Evolutionary conservation across 2,797 vertebrate genomes (phyloP).

Genomic region (Borostomias antarcticus): DNA sequence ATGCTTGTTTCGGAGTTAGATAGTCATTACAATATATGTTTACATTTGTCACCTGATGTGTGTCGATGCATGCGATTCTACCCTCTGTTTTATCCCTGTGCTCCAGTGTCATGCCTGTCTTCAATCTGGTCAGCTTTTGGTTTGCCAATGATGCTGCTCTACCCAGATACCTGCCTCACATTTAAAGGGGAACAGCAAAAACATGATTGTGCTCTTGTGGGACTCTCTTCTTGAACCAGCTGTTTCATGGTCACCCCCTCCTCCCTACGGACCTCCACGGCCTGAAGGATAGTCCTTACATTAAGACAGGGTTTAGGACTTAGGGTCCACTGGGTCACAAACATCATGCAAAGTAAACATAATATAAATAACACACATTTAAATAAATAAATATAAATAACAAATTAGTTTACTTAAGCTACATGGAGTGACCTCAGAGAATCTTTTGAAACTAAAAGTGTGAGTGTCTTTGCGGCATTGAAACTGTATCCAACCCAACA

Average conservation of each 20-base stretch:
- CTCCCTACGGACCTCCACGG: background rate
- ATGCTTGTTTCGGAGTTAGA: conserved; percentile 42
- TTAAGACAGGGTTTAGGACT: background rate
- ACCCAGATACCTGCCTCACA: background rate
- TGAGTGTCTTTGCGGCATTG: too few species aligned
- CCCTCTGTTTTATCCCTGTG: conserved; percentile 25
- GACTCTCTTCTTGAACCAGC: too few species aligned
- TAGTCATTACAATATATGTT: conserved; percentile 57
- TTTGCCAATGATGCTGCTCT: conserved; percentile 5
- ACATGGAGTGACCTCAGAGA: too few species aligned
- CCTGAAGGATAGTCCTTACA: too few species aligned
- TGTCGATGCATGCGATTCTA: background rate
- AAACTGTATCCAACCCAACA: too few species aligned
- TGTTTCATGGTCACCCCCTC: too few species aligned
- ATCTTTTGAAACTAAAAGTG: too few species aligned
- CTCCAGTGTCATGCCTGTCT: conserved; percentile 21
- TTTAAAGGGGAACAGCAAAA: background rate
- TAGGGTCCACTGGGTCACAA: too few species aligned
- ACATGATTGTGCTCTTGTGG: background rate
- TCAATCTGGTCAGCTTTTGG: conserved; percentile 32
- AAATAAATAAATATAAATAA: too few species aligned
- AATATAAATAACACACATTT: too few species aligned
- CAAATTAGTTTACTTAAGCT: too few species aligned
- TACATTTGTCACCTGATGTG: conserved; percentile 34
- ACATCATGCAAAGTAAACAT: too few species aligned